phyloP scores from a whole-genome alignment of 2,797 vertebrate genomes.

The Protonibea diacanthus region DNA sequence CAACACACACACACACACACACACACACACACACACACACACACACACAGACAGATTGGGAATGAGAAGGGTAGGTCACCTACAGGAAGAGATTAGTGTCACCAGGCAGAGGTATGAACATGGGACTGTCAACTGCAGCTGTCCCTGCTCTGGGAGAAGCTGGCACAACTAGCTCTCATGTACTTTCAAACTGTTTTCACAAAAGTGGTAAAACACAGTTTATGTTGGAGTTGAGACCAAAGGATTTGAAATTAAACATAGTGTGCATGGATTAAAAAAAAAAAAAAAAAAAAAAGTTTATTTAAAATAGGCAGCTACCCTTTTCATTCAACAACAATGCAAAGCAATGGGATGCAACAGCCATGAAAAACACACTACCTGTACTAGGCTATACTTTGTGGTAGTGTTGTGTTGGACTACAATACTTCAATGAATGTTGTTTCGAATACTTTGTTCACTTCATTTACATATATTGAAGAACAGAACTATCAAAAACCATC shows the following conservation, averaged over 20 bases:
- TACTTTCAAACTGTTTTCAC: constrained; percentile 37
- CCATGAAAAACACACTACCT: neutral
- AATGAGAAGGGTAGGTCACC: constrained; percentile 79
- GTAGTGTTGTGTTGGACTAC: neutral
- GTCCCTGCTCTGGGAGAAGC: constrained; percentile 62
- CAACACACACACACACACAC: constrained; percentile 56
- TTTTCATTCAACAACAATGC: neutral
- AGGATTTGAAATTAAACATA: constrained; percentile 33
- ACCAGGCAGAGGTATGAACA: constrained; percentile 73
- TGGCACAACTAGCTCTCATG: constrained; percentile 45
- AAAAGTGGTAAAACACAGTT: constrained; percentile 19
- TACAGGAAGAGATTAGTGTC: constrained; percentile 82
- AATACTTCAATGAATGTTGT: neutral
- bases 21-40: constrained; percentile 55
- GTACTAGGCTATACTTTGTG: neutral
- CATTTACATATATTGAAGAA: neutral
- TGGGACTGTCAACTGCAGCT: constrained; percentile 72
- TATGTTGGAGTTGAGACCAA: constrained; percentile 10
- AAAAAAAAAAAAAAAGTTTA: neutral
- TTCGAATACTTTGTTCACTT: neutral
- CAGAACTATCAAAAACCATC: neutral
- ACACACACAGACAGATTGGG: constrained; percentile 55
- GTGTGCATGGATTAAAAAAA: neutral
- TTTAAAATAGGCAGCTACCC: constrained; percentile 5
- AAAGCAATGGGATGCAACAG: neutral